A percentile compares a stretch with the other conserved stretches of the same genome.
phyloP scores from a whole-genome alignment of 2,888 invertebrate genomes.

The Aradus depressus region DNA sequence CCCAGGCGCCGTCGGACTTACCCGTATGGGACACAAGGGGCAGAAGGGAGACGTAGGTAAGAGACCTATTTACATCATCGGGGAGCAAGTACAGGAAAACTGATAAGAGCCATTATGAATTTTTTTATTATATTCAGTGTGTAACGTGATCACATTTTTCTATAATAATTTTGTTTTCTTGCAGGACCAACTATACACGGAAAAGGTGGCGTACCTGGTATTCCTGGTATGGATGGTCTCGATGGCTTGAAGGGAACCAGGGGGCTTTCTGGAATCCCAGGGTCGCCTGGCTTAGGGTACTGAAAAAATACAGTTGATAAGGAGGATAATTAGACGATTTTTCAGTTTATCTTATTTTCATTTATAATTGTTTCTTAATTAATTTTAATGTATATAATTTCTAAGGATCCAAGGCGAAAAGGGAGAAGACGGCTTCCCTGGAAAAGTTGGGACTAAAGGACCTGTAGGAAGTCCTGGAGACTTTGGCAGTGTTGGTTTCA shows the following conservation, averaged over 20 bases:
- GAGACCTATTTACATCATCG: too few relatives aligned
- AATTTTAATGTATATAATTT: slow-evolving; percentile 34
- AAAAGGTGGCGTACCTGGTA: slow-evolving; percentile 17
- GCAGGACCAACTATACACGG: slow-evolving; percentile 19
- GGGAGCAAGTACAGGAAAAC: too few relatives aligned
- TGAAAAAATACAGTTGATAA: too few relatives aligned
- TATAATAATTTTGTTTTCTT: neutral
- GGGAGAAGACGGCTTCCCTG: slow-evolving; percentile 46
- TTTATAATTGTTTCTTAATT: neutral
- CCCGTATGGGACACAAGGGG: slow-evolving; percentile 41
- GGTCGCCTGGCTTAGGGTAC: slow-evolving; percentile 35
- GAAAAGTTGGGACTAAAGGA: slow-evolving; percentile 40
- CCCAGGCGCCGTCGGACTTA: slow-evolving; percentile 45
- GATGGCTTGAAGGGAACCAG: slow-evolving; percentile 37
- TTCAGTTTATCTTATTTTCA: too few relatives aligned
- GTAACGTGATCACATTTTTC: neutral
- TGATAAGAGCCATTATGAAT: too few relatives aligned
- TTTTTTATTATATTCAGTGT: too few relatives aligned
- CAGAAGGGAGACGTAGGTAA: slow-evolving; percentile 26
- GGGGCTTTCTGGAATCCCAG: slow-evolving; percentile 43
- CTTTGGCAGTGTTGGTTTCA: slow-evolving; percentile 39
- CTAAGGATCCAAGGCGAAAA: slow-evolving; percentile 29
- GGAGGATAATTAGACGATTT: too few relatives aligned
- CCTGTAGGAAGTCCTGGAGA: slow-evolving; percentile 39
- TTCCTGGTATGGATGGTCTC: slow-evolving; percentile 15